Percentiles rank a stretch among this genome's conserved stretches.
phyloP scores from a whole-genome alignment of 2,797 vertebrate species.

The Cyprinella venusta region DNA sequence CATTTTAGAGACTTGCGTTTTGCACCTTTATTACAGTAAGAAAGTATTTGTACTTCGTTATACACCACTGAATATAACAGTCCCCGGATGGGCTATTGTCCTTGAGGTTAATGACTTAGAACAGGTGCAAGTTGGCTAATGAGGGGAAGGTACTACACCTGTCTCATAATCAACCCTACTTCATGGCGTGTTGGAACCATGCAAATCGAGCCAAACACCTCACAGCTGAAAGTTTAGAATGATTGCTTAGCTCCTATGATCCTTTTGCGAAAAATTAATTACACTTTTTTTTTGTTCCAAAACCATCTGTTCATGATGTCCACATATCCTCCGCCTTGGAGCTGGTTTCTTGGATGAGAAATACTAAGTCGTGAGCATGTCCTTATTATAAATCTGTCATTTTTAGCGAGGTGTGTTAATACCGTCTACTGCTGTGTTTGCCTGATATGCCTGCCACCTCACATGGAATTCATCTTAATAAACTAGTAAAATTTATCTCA shows the following conservation, averaged over 20 bases:
- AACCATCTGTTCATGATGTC: slow-evolving; percentile 44
- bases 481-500: slow-evolving; percentile 59
- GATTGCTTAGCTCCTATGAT: slow-evolving; percentile 4
- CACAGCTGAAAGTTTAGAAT: slow-evolving; percentile 22
- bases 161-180: slow-evolving; percentile 30
- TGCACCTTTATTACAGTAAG: no score
- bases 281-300: slow-evolving; percentile 14
- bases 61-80: slow-evolving; percentile 8
- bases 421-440: slow-evolving; percentile 55
- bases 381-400: slow-evolving; percentile 55
- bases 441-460: slow-evolving; percentile 45
- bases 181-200: slow-evolving; percentile 12
- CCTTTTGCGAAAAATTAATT: slow-evolving; percentile 19
- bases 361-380: slow-evolving; percentile 30
- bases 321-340: slow-evolving; percentile 26
- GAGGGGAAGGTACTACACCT: slow-evolving; percentile 31
- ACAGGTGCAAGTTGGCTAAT: slow-evolving; percentile 36
- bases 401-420: slow-evolving; percentile 61
- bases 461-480: slow-evolving; percentile 59
- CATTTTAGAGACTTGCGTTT: no score
- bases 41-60: no score
- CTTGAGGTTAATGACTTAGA: slow-evolving; percentile 41
- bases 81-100: slow-evolving; percentile 44
- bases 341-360: slow-evolving; percentile 13
- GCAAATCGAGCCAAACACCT: slow-evolving; percentile 18